phyloP scores from a whole-genome alignment of 2,888 invertebrate species.

The Lamproptera curius region DNA sequence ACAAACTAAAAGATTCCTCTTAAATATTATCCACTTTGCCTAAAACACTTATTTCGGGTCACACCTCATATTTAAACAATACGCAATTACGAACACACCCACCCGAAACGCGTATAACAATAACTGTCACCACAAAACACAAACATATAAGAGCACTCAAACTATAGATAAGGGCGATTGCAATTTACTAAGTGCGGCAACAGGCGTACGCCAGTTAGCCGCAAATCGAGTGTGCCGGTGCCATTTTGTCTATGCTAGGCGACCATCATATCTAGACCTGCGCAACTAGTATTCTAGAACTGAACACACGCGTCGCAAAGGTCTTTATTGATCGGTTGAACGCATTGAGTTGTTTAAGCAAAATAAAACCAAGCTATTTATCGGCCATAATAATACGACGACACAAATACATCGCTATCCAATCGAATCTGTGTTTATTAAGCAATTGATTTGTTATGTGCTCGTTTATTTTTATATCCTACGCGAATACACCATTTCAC shows the following conservation, averaged over 20 bases:
- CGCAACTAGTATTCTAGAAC: constrained; percentile 29
- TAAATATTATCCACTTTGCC: no score
- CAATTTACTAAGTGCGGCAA: constrained; percentile 11
- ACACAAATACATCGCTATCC: not conserved
- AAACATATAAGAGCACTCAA: not conserved
- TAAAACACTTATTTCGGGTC: no score
- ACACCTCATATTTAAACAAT: no score
- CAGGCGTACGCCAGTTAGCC: constrained; percentile 9
- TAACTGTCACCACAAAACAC: not conserved
- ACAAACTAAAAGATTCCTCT: no score
- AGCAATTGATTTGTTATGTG: no score
- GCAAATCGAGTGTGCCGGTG: constrained; percentile 24
- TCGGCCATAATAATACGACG: no score
- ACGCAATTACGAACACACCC: not conserved
- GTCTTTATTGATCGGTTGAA: constrained; percentile 12
- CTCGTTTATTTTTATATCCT: no score
- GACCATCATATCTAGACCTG: constrained; percentile 8
- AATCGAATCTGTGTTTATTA: no score
- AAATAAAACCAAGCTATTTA: constrained; percentile 38
- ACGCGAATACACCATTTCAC: no score
- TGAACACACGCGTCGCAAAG: constrained; percentile 13
- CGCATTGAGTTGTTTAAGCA: constrained; percentile 29
- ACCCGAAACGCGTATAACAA: no score
- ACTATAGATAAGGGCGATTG: constrained; percentile 6
- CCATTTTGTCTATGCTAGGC: constrained; percentile 29